A percentile compares a stretch with the other conserved stretches of the same genome.
Conservation (phyloP, 2,797 vertebrate genomes). For the Taenioides sp. region DNA sequence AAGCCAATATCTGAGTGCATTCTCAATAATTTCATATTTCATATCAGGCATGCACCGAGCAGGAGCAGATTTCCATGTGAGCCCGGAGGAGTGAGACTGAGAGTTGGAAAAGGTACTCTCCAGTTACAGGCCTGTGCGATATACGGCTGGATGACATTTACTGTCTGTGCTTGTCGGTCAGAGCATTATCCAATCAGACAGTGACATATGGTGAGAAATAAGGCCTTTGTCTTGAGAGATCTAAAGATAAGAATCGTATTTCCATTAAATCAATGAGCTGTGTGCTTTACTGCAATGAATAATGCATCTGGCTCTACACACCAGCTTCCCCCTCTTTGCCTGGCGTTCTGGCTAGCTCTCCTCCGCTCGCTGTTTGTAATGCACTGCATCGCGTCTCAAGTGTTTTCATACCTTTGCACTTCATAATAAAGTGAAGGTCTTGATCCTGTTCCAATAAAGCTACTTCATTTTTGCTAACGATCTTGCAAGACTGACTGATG, state of each 20-base stretch:
- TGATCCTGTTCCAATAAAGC: constrained; percentile 43
- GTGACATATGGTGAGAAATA: constrained; percentile 74
- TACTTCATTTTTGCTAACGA: constrained; percentile 58
- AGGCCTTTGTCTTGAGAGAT: constrained; percentile 72
- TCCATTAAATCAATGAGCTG: constrained; percentile 79
- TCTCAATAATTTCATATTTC: constrained; percentile 14
- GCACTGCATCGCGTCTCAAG: constrained; percentile 51
- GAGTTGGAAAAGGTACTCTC: constrained; percentile 26
- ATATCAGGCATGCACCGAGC: neutral
- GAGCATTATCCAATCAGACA: constrained; percentile 71
- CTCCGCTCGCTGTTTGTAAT: constrained; percentile 43
- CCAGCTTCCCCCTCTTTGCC: constrained; percentile 34
- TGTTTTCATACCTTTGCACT: constrained; percentile 72
- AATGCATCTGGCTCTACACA: constrained; percentile 64
- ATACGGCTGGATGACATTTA: constrained; percentile 55
- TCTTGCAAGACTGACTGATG: constrained; percentile 48
- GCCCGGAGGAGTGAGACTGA: constrained; percentile 3
- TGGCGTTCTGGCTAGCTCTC: constrained; percentile 23
- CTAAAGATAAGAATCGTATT: constrained; percentile 78
- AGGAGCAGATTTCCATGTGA: constrained; percentile 21
- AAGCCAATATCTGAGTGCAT: neutral
- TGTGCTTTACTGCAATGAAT: constrained; percentile 72
- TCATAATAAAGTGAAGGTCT: constrained; percentile 70
- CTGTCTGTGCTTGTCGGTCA: constrained; percentile 55
- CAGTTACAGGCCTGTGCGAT: constrained; percentile 21